Evolutionary conservation across 53 echinoderm and acorn worm genomes (phyloP).

Genomic region (Holothuria scabra): DNA sequence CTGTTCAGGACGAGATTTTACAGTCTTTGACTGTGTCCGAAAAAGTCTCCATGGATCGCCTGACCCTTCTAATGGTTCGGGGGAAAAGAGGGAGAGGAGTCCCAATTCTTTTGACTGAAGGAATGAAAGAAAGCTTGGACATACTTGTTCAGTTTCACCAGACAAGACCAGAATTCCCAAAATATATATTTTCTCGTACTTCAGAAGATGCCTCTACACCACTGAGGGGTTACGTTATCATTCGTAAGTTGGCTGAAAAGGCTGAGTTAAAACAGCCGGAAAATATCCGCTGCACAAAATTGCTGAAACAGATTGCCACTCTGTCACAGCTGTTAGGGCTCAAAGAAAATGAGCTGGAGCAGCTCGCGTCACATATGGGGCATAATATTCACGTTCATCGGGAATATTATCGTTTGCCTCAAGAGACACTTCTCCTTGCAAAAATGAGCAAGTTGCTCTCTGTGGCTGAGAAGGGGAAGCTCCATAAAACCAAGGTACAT

Average conservation of each 20-base stretch:
- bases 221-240: not conserved
- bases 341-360: slow-evolving; percentile 60
- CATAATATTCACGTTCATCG: slow-evolving; percentile 51
- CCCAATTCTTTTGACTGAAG: slow-evolving; percentile 42
- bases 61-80: not conserved
- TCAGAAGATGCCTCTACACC: slow-evolving; percentile 28
- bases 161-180: not conserved
- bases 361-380: slow-evolving; percentile 58
- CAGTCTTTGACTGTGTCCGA: slow-evolving; percentile 12
- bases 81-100: slow-evolving; percentile 58
- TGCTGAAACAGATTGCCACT: slow-evolving; percentile 42
- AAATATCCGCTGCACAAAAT: slow-evolving; percentile 51
- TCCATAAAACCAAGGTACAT: not conserved
- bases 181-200: slow-evolving; percentile 41
- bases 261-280: slow-evolving; percentile 57
- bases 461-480: slow-evolving; percentile 32
- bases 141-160: slow-evolving; percentile 1
- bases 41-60: not conserved
- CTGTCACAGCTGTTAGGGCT: slow-evolving; percentile 53
- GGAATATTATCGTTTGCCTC: slow-evolving; percentile 49
- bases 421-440: slow-evolving; percentile 42
- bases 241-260: slow-evolving; percentile 16
- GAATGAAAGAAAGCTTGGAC: slow-evolving; percentile 55
- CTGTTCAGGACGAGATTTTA: not conserved
- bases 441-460: slow-evolving; percentile 56